Conservation (phyloP, 2,797 vertebrate species). For the Falco naumanni region DNA sequence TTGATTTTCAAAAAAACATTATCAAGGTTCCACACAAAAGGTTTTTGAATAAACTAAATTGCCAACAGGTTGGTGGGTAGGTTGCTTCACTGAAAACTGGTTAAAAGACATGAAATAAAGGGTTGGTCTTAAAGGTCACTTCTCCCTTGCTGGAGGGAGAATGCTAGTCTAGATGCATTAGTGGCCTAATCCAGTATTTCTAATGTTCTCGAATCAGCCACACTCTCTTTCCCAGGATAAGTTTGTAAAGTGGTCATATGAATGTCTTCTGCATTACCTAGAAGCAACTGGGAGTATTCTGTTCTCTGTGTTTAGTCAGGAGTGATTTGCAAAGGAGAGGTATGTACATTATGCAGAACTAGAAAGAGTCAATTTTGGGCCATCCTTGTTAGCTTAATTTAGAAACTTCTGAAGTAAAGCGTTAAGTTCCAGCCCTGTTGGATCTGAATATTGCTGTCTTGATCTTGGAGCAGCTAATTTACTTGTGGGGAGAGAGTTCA, state of each 20-base stretch:
- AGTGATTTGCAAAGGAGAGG: not conserved
- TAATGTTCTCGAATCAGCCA: not conserved
- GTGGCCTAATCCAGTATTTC: not conserved
- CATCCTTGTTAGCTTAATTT: not conserved
- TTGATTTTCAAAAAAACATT: not conserved
- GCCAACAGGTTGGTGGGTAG: not conserved
- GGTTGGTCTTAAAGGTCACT: not conserved
- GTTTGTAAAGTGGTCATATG: not conserved
- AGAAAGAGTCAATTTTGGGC: not conserved
- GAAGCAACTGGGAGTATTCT: not conserved
- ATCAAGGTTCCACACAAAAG: not conserved
- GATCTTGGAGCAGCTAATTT: slow-evolving; percentile 19
- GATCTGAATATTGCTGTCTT: not conserved
- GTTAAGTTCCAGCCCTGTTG: not conserved
- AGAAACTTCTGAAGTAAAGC: not conserved
- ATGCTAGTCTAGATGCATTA: not conserved
- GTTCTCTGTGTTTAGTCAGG: not conserved
- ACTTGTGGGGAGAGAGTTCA: not conserved
- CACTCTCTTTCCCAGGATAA: not conserved
- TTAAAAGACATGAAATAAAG: not conserved
- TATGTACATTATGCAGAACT: not conserved
- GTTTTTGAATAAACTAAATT: not conserved
- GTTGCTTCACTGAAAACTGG: not conserved
- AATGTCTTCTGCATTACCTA: not conserved
- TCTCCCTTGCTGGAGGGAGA: not conserved